A percentile compares a stretch with the other conserved stretches of the same genome.
Evolutionary conservation across 2,888 invertebrate genomes (phyloP).

Genomic region (Torymus auratus): DNA sequence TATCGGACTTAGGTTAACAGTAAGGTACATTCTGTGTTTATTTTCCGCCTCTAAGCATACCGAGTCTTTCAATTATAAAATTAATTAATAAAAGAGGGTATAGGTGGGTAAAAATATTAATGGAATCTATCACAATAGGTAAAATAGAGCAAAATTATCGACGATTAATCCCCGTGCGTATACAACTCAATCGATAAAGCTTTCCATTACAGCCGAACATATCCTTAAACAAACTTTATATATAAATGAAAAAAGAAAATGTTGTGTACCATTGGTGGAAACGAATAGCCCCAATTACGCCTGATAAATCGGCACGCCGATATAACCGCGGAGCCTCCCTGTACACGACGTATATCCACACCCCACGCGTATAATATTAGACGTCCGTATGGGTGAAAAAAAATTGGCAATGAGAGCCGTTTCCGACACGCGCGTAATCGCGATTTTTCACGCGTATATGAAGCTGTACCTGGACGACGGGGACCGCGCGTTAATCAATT

Average conservation of each 20-base stretch:
- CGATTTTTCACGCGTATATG: constrained; percentile 59
- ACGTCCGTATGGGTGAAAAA: neutral
- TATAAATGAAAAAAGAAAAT: too few species aligned
- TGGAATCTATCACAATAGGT: neutral
- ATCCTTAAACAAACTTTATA: too few species aligned
- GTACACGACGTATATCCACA: neutral
- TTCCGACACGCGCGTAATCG: constrained; percentile 40
- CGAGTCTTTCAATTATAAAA: too few species aligned
- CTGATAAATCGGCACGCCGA: constrained; percentile 26
- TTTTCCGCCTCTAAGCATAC: too few species aligned
- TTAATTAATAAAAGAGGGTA: too few species aligned
- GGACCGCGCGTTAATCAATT: constrained; percentile 60
- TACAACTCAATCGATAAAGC: constrained; percentile 24
- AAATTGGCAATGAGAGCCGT: constrained; percentile 34
- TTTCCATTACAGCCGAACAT: constrained; percentile 14
- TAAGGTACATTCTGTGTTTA: too few species aligned
- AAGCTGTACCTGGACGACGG: constrained; percentile 55
- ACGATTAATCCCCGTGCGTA: neutral
- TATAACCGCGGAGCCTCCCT: too few species aligned
- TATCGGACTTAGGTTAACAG: too few species aligned
- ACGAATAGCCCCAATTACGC: neutral
- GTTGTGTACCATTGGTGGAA: too few species aligned
- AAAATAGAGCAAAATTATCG: constrained; percentile 6
- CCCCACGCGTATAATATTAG: constrained; percentile 14
- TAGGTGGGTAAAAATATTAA: neutral